Base-by-base conservation (phyloP, 2,797 vertebrate species). In the Helostoma temminkii region DNA sequence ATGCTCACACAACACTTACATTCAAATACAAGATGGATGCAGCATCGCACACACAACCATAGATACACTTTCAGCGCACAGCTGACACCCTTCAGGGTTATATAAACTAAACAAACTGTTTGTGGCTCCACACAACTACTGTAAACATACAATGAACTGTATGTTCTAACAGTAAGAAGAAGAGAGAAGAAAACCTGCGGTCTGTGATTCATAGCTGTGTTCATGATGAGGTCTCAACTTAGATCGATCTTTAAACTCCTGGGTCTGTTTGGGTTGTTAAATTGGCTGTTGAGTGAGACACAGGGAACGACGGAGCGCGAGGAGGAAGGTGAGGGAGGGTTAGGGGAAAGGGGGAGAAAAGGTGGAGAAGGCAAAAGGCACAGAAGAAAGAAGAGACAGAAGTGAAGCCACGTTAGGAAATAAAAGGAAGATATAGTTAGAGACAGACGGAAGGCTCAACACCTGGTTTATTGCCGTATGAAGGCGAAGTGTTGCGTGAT, bases 201-300 rank as follows among this genome's bases (percentile, higher is more conserved):
- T 83, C 61, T 39, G 76, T 80, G 80, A 85, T 83, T 89, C 75
- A 74, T 58, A 8, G 70, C 76, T 47, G 63, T 77, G 68, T 69
- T 76, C 76, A 72, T 49, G 36, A 57, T 14, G 41, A 75, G 74
- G 52, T 61, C 72, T 75, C 50, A 47, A 70, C 76, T 86, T 68
- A 82, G 78, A 91, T 89, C 73, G 80, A 89, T 88, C 81, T 83
- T 80, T 71, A 71, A 68, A 45, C 73, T 55, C 52, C 39, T 8
- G 42, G 25, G 65, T 58, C 71, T 76, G 61, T 59, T 60, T 12
- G 50, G 56, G 54, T 41, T 26, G 18, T 50, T 59, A 70, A 56
- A 81, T 48, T 68, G 75, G 73, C 47, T 45, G 78, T 9, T 60
- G 72, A 80, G 69, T 57, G 82, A 77, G 53, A 76, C 39, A 30